Base-by-base conservation (phyloP, 2,113 vertebrate species). In the Periophthalmodon schlosseri region DNA sequence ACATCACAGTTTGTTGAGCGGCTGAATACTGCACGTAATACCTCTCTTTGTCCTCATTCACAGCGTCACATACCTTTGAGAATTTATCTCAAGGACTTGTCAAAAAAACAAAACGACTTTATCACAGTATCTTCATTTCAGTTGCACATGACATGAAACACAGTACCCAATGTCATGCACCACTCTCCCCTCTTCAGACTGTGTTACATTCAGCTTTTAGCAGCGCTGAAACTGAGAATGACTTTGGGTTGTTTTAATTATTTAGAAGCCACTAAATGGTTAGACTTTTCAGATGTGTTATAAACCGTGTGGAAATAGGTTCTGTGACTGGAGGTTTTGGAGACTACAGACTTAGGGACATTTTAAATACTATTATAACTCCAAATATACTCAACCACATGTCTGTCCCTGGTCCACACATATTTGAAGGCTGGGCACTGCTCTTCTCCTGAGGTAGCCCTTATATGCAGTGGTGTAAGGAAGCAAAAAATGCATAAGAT, bases 221-320 rank as follows among this genome's bases (percentile, higher is more conserved):
- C 33, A 16, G 28, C 10, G 12, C 61, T 64, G 33, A 16, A 34
- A 36, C 10, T 64, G 28, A 64, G 33, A 64, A 36, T 36, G 61
- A 36, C 28, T 36, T 64, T 20, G 61, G 61, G 28, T 64, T 64
- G 61, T 20, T 36, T 64, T 18, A 64, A 64, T 64, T 64, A 64
- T 64, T 64, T 64, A 64, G 16, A 36, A 20, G 16, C 6, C 61
- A 64, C 61, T 64, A 36, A 64, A 64, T 64, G 61, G 28, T 64
- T 64, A 20, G 61, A 36, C 33, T 64, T 20, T 11, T 36, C 61
- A 64, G 18, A 64, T 64, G 14, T 64, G 15, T 34, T 64, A 7
- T 52, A 52, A 52, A 52, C 49, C 16, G 1, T 18, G 4, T 20
- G 16, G 49, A 18, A 52, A 52, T 20, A 20, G 18, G 16, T 52